These are phyloP conservation scores for Molanna angustata DNA, from an alignment of 2,888 invertebrate species.

Conservation along the genomic window DNA sequence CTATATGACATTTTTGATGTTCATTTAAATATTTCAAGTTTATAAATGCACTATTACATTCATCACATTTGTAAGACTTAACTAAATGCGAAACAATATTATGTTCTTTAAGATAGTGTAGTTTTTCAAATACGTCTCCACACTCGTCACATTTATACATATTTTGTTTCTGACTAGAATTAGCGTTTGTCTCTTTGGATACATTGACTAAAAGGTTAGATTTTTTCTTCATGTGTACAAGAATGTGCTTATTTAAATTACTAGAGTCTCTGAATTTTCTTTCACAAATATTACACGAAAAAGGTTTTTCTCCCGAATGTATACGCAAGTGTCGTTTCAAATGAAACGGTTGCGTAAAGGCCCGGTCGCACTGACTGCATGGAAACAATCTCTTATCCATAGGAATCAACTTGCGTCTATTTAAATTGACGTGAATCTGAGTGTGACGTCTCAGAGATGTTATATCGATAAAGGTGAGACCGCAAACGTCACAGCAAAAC, in stretches of 20 bases:
- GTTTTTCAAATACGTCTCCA: no score
- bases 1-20: no score
- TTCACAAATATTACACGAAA: constrained; percentile 1
- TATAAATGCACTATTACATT: no score
- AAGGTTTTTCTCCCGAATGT: constrained; percentile 3
- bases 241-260: constrained; percentile 8
- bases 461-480: background rate
- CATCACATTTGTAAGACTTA: no score
- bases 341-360: background rate
- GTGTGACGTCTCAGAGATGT: background rate
- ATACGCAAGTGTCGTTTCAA: background rate
- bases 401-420: background rate
- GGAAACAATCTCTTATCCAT: background rate
- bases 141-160: no score
- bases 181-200: no score
- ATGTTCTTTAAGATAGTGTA: no score
- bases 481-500: background rate
- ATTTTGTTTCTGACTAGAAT: no score
- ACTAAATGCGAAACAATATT: no score
- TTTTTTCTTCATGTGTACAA: background rate
- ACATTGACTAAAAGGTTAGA: background rate
- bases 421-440: background rate
- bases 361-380: background rate
- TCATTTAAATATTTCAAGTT: no score
- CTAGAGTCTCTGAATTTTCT: constrained; percentile 2